Conservation (phyloP, 2,113 vertebrate species). For the cattle (Bos taurus) region DNA sequence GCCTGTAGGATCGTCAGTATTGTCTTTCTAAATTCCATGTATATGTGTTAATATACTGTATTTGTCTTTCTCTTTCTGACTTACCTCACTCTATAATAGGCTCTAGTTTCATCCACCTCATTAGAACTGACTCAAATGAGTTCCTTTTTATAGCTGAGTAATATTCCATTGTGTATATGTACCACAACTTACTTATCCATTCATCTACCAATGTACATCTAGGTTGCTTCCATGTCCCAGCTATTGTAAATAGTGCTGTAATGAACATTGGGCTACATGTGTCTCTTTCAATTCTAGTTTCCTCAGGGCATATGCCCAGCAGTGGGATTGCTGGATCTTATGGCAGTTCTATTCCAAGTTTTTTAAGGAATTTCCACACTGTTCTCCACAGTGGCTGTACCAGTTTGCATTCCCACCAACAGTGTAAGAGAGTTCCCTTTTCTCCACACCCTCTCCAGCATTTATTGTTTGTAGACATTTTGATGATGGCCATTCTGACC, state of each 20-base stretch:
- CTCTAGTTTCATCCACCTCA: neutral
- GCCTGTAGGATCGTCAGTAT: neutral
- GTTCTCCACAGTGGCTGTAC: neutral
- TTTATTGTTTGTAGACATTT: neutral
- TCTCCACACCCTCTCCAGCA: neutral
- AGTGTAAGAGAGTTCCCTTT: neutral
- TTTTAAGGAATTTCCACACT: neutral
- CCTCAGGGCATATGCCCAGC: neutral
- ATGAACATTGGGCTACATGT: neutral
- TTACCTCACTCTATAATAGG: neutral
- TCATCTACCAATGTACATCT: neutral
- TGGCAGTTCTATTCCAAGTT: neutral
- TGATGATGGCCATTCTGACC: neutral
- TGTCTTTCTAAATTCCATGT: neutral
- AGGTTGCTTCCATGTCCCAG: neutral
- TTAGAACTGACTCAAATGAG: neutral
- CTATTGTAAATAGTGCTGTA: neutral
- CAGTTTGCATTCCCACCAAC: neutral
- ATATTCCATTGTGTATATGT: neutral
- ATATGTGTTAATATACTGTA: neutral
- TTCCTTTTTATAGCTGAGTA: neutral
- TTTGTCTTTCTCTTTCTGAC: neutral
- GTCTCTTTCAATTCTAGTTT: neutral
- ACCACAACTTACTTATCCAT: neutral
- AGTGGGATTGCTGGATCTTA: neutral